Base-by-base conservation (phyloP, 2,113 vertebrate genomes). In the Neomonachus schauinslandi region DNA sequence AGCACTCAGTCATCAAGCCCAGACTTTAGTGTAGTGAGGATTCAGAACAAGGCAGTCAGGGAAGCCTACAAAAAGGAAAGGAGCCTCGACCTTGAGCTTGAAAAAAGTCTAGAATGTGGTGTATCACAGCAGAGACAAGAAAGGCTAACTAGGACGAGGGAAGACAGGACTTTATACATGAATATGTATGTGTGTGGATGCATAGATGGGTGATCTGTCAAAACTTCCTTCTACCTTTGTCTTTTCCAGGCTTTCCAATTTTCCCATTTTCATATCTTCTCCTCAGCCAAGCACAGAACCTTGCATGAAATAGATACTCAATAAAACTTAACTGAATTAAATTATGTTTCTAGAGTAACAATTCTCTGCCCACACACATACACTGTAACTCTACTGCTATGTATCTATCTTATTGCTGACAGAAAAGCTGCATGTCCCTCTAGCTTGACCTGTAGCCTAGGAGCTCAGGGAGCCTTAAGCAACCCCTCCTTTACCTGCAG, bases 301-400 rank as follows among this genome's bases (percentile, higher is more conserved):
- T 72, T 84, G 26, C 46, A 42, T 84, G 19, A 26, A 57, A 67
- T 72, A 72, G 15, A 69, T 85, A 81, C 13, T 77, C 51, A 82
- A 7, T 91, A 88, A 83, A 93, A 86, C 57, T 83, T 95, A 85
- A 94, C 36, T 88, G 69, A 79, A 31, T 95, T 76, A 69, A 85
- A 53, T 77, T 67, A 33, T 67, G 39, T 74, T 91, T 95, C 88
- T 55, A 67, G 39, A 53, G 2, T 92, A 80, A 61, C 7, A 57
- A 0, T 94, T 94, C 57, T 12, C 28, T 79, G 5, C 22, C 53
- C 31, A 69, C 9, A 71, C 28, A 59, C 24, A 33, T 26, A 51
- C 6, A 15, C 46, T 90, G 53, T 82, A 21, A 63, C 82, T 92
- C 11, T 55, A 36, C 21, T 93, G 63, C 69, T 59, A 0, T 63